A percentile compares a stretch with the other conserved stretches of the same genome.
phyloP scores from a whole-genome alignment of 1,140 invertebrate species.

The Cardiocondyla obscurior region DNA sequence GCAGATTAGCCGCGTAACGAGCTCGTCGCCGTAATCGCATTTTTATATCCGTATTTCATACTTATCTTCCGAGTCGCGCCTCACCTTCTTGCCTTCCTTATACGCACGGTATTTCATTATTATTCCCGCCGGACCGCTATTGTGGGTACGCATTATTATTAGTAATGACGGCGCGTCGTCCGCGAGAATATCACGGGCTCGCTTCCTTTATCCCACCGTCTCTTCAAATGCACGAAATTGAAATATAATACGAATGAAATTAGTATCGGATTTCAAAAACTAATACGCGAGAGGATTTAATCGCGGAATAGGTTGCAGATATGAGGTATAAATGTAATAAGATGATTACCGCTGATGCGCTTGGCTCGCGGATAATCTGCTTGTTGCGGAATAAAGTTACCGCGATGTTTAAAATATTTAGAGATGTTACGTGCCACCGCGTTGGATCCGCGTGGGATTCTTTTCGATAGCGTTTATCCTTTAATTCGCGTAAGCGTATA shows the following conservation, averaged over 20 bases:
- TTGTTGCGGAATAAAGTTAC: neutral
- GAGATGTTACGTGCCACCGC: neutral
- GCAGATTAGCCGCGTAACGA: conserved; percentile 46
- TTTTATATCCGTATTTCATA: conserved; percentile 47
- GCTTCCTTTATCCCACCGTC: too few species aligned
- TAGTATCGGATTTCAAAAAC: neutral
- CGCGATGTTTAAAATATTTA: neutral
- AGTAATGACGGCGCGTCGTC: neutral
- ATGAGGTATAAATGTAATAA: conserved; percentile 1
- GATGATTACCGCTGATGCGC: neutral
- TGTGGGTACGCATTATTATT: conserved; percentile 10
- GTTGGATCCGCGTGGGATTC: neutral
- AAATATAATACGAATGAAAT: too few species aligned
- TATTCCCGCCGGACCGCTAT: neutral
- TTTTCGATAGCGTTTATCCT: neutral
- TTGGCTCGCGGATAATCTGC: neutral
- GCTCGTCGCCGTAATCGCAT: conserved; percentile 37
- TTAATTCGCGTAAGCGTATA: neutral
- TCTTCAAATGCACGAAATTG: too few species aligned
- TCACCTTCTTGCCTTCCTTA: neutral
- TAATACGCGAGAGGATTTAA: neutral
- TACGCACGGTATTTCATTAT: neutral
- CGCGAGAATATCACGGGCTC: neutral
- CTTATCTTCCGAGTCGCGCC: conserved; percentile 27
- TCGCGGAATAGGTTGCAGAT: neutral